Evolutionary conservation across 2,113 vertebrate genomes (phyloP).

Genomic region (Epinephelus cyanopodus): DNA sequence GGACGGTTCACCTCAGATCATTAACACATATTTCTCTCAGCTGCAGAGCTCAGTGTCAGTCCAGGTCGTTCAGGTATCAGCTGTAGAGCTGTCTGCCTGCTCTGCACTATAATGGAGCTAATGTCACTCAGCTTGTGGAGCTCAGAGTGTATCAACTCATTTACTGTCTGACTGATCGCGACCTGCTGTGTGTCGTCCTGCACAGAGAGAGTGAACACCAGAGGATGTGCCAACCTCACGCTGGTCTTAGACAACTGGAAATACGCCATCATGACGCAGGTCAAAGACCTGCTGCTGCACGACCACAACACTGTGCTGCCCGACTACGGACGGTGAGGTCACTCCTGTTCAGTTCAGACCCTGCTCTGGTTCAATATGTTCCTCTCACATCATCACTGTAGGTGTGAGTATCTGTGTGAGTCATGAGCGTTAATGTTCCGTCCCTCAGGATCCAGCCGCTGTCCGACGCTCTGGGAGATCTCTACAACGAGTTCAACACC

Average conservation of each 20-base stretch:
- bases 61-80: too few species aligned
- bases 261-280: slow-evolving; percentile 90
- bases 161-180: too few species aligned
- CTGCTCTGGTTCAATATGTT: neutral
- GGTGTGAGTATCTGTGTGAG: neutral
- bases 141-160: too few species aligned
- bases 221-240: slow-evolving; percentile 89
- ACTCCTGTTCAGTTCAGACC: neutral
- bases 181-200: neutral
- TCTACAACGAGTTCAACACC: slow-evolving; percentile 88
- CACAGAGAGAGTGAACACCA: slow-evolving; percentile 73
- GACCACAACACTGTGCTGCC: slow-evolving; percentile 90
- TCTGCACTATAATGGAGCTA: too few species aligned
- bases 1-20: too few species aligned
- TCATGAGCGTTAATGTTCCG: neutral
- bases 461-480: slow-evolving; percentile 85
- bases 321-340: slow-evolving; percentile 87
- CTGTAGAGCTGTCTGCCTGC: too few species aligned
- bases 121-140: too few species aligned
- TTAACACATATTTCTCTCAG: too few species aligned
- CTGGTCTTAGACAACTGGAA: slow-evolving; percentile 92
- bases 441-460: slow-evolving; percentile 86
- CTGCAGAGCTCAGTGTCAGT: too few species aligned
- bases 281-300: slow-evolving; percentile 89
- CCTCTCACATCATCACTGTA: neutral